A percentile compares a stretch with the other conserved stretches of the same genome.
Evolutionary conservation across 2,113 vertebrate genomes (phyloP).

Genomic region (Zapus hudsonius): DNA sequence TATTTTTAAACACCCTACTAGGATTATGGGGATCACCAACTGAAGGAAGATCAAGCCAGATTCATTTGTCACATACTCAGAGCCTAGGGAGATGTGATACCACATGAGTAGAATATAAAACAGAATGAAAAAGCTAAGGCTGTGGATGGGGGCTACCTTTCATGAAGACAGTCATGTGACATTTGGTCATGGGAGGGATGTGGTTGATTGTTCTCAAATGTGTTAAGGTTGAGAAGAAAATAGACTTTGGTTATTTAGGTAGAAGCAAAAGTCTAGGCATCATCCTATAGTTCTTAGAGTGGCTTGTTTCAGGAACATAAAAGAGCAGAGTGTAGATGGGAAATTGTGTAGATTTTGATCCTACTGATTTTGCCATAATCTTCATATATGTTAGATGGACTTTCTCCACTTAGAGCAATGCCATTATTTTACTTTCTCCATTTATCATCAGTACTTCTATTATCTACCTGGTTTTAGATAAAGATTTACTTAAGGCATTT

Average conservation of each 20-base stretch:
- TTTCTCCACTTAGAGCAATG: neutral
- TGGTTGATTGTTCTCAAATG: neutral
- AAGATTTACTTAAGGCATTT: neutral
- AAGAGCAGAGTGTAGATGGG: neutral
- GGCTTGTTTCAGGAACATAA: too few relatives aligned
- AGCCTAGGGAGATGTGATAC: rapidly evolving
- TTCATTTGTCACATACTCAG: neutral
- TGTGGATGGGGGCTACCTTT: rapidly evolving
- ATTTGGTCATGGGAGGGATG: neutral
- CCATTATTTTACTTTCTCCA: neutral
- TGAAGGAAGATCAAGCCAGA: neutral
- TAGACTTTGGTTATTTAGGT: too few relatives aligned
- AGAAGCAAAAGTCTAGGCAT: neutral
- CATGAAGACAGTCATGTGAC: neutral
- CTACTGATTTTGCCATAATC: neutral
- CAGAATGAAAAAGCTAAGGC: neutral
- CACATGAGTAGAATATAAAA: neutral
- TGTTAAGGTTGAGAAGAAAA: neutral
- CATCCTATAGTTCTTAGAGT: neutral
- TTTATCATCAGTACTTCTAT: neutral
- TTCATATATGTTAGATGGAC: neutral
- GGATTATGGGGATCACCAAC: too few relatives aligned
- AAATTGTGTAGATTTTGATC: neutral
- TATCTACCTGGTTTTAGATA: neutral
- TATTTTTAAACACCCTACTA: neutral